Evolutionary conservation across 2,888 invertebrate genomes (phyloP), one percentile per base, ranked within the genome.

Genomic region (Neoitamus cyanurus): DNA sequence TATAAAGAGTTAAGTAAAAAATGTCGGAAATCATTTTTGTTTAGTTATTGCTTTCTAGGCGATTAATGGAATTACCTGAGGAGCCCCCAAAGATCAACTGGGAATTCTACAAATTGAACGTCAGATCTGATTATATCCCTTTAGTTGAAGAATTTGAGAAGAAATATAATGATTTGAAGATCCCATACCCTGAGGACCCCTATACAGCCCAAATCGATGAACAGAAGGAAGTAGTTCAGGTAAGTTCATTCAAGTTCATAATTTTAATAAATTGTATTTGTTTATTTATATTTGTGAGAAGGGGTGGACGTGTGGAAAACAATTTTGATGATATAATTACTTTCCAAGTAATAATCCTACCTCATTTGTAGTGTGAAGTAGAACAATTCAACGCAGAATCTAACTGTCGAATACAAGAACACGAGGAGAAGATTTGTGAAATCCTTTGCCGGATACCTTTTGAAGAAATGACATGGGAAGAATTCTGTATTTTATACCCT

Each of bases 391-490:
- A 88, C 4, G 85, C 37, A 1, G 86, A 87, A 13, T 91, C 91
- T 0, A 86, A 89, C 28, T 9, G 87, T 3, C 88, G 89, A 84
- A 85, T 91, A 92, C 92, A 75, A 2, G 0, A 37, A 0, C 93
- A 92, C 86, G 91, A 94, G 88, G 91, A 93, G 42, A 93, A 95
- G 90, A 92, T 96, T 5, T 92, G 91, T 0, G 92, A 92, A 37
- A 91, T 96, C 86, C 93, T 94, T 84, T 90, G 92, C 0, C 91
- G 97, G 85, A 91, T 96, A 87, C 95, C 97, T 0, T 95, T 94
- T 85, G 93, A 93, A 28, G 93, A 97, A 89, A 98, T 98, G 97
- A 97, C 97, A 0, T 92, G 95, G 93, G 97, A 98, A 90, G 97
- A 98, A 89, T 95, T 91, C 89, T 92, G 91, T 58, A 94, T 95